Base-by-base conservation (phyloP, 2,888 invertebrate species). In the Epiblema foenella region DNA sequence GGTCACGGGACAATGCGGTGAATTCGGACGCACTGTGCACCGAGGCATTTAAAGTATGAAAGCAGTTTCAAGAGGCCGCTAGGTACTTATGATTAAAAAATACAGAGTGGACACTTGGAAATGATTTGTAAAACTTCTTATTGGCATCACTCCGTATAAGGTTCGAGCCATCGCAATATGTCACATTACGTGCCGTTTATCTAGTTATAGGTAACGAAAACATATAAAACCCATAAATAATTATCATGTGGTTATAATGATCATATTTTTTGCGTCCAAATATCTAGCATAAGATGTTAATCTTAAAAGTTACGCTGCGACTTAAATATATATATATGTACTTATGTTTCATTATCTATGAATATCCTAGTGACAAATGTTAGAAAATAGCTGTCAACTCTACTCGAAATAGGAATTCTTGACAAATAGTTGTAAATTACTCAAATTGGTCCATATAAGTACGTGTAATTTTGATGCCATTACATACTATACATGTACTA, bases 11-110 rank as follows among this genome's bases (percentile, higher is more conserved):
- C 87, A 87, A 90, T 89, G 87, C 87, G 72, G 80, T 74, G 85
- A 84, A 86, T 89, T 85, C 78, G 78, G 83, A 80, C 81, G 83
- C 81, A 75, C 73, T 75, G 82, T 73, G 79, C 76, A 77, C 80
- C 73, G 78, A 82, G 83, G 76, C 77, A 88, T 87, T 78, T 82
- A 78, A 79, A 81, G 85, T 83, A 88, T 87, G 89, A 77, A 82
- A 74, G 77, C 78, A 76, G 81, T 78, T 66, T 59, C 54, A 15
- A 62, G 66, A 66, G 60, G 46, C 62, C 71, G 56, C 66, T 71
- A 71, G 65, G 60, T 51, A 54, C 59, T 65, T 46, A 29, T 57
- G 70, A 71, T 67, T 56, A 62, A 37, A 60, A 56, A 57, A 11
- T 51, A 18, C 15, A 71, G 71, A 71, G 18, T 2, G 46, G 71